Percentiles rank a stretch among this genome's conserved stretches.
phyloP scores from a whole-genome alignment of 2,888 invertebrate genomes.

The Acleris literana region DNA sequence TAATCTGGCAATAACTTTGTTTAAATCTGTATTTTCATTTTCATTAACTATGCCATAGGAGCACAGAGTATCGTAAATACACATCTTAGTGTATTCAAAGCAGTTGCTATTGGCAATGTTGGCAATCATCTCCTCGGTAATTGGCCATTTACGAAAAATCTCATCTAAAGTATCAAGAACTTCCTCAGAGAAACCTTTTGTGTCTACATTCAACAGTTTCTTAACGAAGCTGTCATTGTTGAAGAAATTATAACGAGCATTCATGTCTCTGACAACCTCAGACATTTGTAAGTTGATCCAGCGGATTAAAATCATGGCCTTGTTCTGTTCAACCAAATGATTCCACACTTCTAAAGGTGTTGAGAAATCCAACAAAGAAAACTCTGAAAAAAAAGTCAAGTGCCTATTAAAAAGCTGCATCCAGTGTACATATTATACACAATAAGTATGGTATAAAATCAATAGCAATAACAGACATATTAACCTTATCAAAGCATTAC shows the following conservation, averaged over 20 bases:
- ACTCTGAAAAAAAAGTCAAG: constrained; percentile 65
- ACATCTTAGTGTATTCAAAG: constrained; percentile 78
- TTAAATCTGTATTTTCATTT: constrained; percentile 82
- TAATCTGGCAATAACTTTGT: constrained; percentile 84
- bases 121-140: constrained; percentile 84
- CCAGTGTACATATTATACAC: too few relatives aligned
- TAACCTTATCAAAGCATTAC: constrained; percentile 24
- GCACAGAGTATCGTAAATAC: constrained; percentile 84
- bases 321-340: constrained; percentile 83
- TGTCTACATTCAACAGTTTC: constrained; percentile 72
- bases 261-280: constrained; percentile 77
- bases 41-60: constrained; percentile 86
- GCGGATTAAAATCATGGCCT: constrained; percentile 81
- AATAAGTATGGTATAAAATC: background rate
- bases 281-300: constrained; percentile 85
- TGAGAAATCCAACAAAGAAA: constrained; percentile 76
- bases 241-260: constrained; percentile 74
- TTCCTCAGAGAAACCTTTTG: constrained; percentile 65
- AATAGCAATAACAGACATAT: constrained; percentile 4
- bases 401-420: background rate
- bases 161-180: constrained; percentile 74
- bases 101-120: constrained; percentile 73
- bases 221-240: constrained; percentile 72
- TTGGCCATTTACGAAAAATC: constrained; percentile 81
- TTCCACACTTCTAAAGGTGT: constrained; percentile 84